Conservation (phyloP, 2,888 invertebrate genomes). For the Blastobasis lacticolella region DNA sequence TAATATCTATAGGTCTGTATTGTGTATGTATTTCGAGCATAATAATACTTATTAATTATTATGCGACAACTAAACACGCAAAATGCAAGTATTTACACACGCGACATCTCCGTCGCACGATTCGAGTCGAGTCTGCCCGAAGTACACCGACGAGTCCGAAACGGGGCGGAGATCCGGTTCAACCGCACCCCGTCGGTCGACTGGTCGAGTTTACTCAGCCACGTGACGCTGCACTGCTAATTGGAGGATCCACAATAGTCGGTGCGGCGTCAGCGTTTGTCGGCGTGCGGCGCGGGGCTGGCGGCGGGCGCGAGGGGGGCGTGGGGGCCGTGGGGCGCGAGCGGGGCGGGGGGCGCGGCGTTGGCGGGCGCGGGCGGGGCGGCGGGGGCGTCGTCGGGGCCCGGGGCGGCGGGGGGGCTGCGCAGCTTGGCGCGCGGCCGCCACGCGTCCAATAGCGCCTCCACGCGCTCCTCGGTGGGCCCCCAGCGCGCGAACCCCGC, state of each 20-base stretch:
- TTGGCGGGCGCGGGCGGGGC: slow-evolving; percentile 17
- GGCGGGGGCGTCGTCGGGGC: slow-evolving; percentile 16
- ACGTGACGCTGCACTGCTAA: too few relatives aligned
- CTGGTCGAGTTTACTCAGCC: background rate
- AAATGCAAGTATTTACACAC: too few relatives aligned
- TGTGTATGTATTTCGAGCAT: too few relatives aligned
- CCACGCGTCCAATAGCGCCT: slow-evolving; percentile 90
- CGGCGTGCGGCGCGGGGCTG: slow-evolving; percentile 2
- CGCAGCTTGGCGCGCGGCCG: slow-evolving; percentile 83
- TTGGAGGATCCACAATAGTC: too few relatives aligned
- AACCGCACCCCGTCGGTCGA: background rate
- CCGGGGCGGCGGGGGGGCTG: slow-evolving; percentile 28
- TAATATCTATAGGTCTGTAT: too few relatives aligned
- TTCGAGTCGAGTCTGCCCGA: too few relatives aligned
- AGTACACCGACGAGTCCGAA: background rate
- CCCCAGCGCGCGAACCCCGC: slow-evolving; percentile 94
- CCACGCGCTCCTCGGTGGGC: slow-evolving; percentile 92
- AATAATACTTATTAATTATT: too few relatives aligned
- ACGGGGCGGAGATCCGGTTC: background rate
- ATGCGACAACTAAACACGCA: too few relatives aligned
- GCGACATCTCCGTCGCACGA: too few relatives aligned
- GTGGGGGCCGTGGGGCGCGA: slow-evolving; percentile 17
- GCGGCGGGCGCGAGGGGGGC: slow-evolving; percentile 13
- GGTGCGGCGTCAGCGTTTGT: slow-evolving; percentile 7
- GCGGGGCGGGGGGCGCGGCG: slow-evolving; percentile 16